A percentile compares a stretch with the other conserved stretches of the same genome.
Evolutionary conservation across 2,888 invertebrate species (phyloP).

Genomic region (Troides helena): DNA sequence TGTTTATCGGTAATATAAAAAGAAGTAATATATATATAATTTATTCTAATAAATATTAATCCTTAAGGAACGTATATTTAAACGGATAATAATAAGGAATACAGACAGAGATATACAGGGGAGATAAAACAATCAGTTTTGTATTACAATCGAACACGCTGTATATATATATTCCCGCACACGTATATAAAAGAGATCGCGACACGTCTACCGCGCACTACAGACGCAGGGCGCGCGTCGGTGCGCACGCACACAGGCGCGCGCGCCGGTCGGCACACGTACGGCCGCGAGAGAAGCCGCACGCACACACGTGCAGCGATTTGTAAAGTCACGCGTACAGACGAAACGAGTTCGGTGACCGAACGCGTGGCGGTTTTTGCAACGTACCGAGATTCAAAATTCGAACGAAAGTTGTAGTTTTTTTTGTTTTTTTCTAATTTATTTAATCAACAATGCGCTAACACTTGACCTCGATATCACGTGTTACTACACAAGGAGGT

Average conservation of each 20-base stretch:
- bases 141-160: conserved; percentile 22
- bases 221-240: conserved; percentile 12
- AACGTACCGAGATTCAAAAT: conserved; percentile 45
- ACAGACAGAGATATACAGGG: neutral
- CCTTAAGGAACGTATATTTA: too few species aligned
- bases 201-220: conserved; percentile 17
- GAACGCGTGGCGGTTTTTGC: conserved; percentile 48
- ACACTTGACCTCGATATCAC: too few species aligned
- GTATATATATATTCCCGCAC: conserved; percentile 17
- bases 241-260: conserved; percentile 23
- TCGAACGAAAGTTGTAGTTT: conserved; percentile 28
- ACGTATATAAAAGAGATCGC: conserved; percentile 17
- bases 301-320: conserved; percentile 14
- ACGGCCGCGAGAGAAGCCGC: conserved; percentile 23
- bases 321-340: conserved; percentile 36
- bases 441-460: neutral
- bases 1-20: too few species aligned
- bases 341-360: conserved; percentile 48
- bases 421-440: conserved; percentile 1
- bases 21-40: too few species aligned
- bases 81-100: neutral
- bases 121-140: conserved; percentile 7
- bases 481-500: conserved; percentile 2
- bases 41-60: too few species aligned
- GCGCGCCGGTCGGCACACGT: conserved; percentile 26